Conservation (phyloP, 2,113 vertebrate species). For the Megaceryle maxima region DNA sequence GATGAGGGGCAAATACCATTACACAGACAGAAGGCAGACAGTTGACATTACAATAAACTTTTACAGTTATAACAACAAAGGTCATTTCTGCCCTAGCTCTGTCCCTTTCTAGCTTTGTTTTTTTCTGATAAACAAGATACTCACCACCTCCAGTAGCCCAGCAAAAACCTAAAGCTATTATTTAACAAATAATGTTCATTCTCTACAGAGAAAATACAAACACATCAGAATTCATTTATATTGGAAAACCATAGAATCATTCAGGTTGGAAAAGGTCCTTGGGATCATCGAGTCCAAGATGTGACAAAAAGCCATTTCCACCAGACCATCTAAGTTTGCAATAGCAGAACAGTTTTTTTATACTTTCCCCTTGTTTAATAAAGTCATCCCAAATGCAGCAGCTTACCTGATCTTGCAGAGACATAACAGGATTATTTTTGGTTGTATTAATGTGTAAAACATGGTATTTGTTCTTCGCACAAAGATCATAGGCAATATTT, state of each 20-base stretch:
- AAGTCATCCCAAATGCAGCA: not conserved
- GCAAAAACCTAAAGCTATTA: not conserved
- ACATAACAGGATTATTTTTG: constrained; percentile 99
- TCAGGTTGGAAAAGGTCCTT: no score
- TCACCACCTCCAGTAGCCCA: not conserved
- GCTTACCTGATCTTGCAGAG: constrained; percentile 96
- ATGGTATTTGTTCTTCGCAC: constrained; percentile 91
- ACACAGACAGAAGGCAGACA: constrained; percentile 7
- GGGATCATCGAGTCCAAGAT: not conserved
- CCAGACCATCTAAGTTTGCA: not conserved
- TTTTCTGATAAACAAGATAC: not conserved
- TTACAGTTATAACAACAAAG: not conserved
- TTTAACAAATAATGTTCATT: not conserved
- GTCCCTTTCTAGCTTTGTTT: not conserved
- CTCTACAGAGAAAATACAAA: not conserved
- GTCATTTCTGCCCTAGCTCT: not conserved
- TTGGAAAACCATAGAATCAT: not conserved
- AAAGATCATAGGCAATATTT: constrained; percentile 89
- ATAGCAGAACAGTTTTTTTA: not conserved
- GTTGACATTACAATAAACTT: not conserved
- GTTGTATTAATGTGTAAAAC: constrained; percentile 99
- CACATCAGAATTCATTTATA: not conserved
- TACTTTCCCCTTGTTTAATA: not conserved
- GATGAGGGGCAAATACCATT: not conserved
- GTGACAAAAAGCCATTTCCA: not conserved